Evolutionary conservation across 2,888 invertebrate species (phyloP).

Genomic region (Hydroisotoma schaefferi): DNA sequence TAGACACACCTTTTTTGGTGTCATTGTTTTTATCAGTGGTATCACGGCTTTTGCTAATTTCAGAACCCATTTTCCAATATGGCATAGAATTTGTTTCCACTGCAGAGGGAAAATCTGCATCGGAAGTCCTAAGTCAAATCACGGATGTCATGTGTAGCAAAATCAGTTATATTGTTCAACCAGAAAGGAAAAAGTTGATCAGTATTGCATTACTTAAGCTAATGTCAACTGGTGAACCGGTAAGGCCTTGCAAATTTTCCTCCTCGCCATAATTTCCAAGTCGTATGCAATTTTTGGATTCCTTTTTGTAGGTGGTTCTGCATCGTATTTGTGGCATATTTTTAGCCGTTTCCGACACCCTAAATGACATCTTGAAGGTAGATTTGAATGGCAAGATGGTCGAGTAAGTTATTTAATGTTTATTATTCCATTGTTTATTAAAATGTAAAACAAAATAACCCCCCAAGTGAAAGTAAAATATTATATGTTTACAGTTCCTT

Average conservation of each 20-base stretch:
- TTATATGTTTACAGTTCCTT: conserved; percentile 37
- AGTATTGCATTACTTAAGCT: conserved; percentile 59
- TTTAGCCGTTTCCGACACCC: conserved; percentile 68
- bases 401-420: conserved; percentile 59
- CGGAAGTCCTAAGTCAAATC: conserved; percentile 66
- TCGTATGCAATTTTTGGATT: too few species aligned
- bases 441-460: background rate
- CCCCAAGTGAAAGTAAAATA: too few species aligned
- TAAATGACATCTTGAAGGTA: conserved; percentile 73
- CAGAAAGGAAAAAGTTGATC: conserved; percentile 77
- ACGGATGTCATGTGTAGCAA: conserved; percentile 74
- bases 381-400: conserved; percentile 63
- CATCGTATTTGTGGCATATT: conserved; percentile 70
- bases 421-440: too few species aligned
- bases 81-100: conserved; percentile 49
- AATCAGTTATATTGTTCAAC: conserved; percentile 72
- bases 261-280: too few species aligned
- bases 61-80: conserved; percentile 60
- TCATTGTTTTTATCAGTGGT: conserved; percentile 74
- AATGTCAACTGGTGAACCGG: conserved; percentile 50
- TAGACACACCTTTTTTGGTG: conserved; percentile 69
- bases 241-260: conserved; percentile 36
- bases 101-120: conserved; percentile 51
- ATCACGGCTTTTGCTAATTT: conserved; percentile 70
- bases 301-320: conserved; percentile 64